Base-by-base conservation (phyloP, 2,113 vertebrate genomes). In the Marcusenius ussheri region DNA sequence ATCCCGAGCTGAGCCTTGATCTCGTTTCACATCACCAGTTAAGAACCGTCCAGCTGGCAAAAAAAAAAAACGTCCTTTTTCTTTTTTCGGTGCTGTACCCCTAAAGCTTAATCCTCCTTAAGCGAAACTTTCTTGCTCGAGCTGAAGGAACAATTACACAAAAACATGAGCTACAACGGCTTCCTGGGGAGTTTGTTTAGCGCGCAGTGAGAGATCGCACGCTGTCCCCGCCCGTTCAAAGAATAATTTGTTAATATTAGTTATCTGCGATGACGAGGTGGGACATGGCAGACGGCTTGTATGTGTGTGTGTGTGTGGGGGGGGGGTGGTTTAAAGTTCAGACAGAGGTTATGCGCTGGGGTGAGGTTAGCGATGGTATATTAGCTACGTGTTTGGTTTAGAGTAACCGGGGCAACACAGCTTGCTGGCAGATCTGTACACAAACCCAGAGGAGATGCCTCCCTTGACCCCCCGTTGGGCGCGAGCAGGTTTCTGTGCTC, bases 1-100 rank as follows among this genome's bases (percentile, higher is more conserved):
- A 46, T 89, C 80, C n/a, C 35, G 35, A 90, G 90, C 90, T 85
- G 90, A 87, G 77, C 90, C 89, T 92, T 92, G 89, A 93, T 90
- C 91, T 51, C 66, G 24, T 27, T 89, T 45, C 88, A 88, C 90
- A 89, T 84, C 89, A 84, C 50, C 74, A 56, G n/a, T 58, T 83
- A 58, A 58, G 49, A 39, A 17, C 8, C 53, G 19, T 45, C 24
- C 51, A 46, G 53, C 53, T 62, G 19, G 21, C 19, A n/a, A 35
- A 35, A 24, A 88, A 58, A 50, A 50, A 3, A 50, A 15, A 50
- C 49, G 7, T 10, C 27, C 17, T 56, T 42, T 58, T 56, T 45
- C 19, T 46, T 35, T 42, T 4, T 3, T 8, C 86, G 7, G 27
- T 10, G 27, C 21, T 39, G 5, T 56, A 21, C 17, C 51, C 35